phyloP scores from a whole-genome alignment of 1,140 invertebrate genomes.

The Solen grandis region DNA sequence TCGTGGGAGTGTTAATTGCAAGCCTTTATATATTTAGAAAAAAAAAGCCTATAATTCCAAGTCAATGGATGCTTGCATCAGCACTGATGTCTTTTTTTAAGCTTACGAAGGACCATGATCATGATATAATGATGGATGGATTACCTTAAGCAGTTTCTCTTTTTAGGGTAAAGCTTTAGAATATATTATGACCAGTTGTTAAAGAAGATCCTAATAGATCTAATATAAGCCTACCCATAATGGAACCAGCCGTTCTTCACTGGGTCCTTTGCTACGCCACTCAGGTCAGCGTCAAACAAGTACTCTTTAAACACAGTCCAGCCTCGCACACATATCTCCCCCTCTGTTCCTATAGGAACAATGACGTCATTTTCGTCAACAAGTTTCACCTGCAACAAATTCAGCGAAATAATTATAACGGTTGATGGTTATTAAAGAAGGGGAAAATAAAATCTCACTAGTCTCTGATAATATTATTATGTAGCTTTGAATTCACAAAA shows the following conservation, averaged over 20 bases:
- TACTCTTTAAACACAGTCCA: conserved; percentile 39
- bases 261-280: neutral
- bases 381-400: conserved; percentile 24
- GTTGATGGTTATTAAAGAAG: neutral
- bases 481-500: neutral
- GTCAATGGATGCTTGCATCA: too few relatives aligned
- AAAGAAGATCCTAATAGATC: too few relatives aligned
- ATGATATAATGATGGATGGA: too few relatives aligned
- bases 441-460: neutral
- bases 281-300: neutral
- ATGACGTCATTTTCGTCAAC: neutral
- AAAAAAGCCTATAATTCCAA: too few relatives aligned
- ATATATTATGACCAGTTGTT: neutral
- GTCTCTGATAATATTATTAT: neutral
- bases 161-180: neutral
- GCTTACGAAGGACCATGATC: too few relatives aligned
- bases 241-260: conserved; percentile 32
- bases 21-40: too few relatives aligned
- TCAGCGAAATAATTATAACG: neutral
- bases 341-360: conserved; percentile 16
- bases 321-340: conserved; percentile 32
- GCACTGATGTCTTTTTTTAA: too few relatives aligned
- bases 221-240: conserved; percentile 35
- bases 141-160: neutral
- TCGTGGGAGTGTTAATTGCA: neutral